phyloP scores from a whole-genome alignment of 2,888 invertebrate species.

The Allacma fusca region DNA sequence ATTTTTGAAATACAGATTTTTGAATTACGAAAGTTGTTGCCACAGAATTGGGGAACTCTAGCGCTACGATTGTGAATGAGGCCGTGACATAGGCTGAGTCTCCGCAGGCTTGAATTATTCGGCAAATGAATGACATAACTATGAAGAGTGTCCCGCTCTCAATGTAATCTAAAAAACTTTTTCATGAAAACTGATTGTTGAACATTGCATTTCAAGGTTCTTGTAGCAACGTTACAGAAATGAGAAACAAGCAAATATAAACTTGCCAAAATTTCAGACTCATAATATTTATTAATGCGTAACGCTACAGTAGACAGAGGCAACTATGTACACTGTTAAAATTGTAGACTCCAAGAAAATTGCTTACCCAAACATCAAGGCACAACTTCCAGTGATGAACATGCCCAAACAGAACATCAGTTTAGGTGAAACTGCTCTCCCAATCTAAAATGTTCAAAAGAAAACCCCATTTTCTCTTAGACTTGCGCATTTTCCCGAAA shows the following conservation, averaged over 20 bases:
- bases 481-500: too few species aligned
- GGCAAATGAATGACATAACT: slow-evolving; percentile 75
- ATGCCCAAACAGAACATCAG: slow-evolving; percentile 83
- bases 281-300: too few species aligned
- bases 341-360: too few species aligned
- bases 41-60: slow-evolving; percentile 66
- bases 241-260: too few species aligned
- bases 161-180: slow-evolving; percentile 54
- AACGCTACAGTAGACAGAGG: too few species aligned
- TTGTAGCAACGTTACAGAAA: too few species aligned
- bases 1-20: too few species aligned
- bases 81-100: slow-evolving; percentile 80
- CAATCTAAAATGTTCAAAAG: slow-evolving; percentile 70
- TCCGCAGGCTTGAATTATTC: slow-evolving; percentile 84
- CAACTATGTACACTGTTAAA: too few species aligned
- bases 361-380: slow-evolving; percentile 84
- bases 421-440: slow-evolving; percentile 77
- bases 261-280: too few species aligned
- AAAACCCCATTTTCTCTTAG: too few species aligned
- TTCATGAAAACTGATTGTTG: too few species aligned
- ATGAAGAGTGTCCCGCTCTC: slow-evolving; percentile 72
- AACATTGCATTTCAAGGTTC: too few species aligned
- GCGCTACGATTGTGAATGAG: slow-evolving; percentile 83
- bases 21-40: slow-evolving; percentile 68
- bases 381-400: slow-evolving; percentile 70